Conservation (phyloP, 2,113 vertebrate genomes). For the Todiramphus chloris region DNA sequence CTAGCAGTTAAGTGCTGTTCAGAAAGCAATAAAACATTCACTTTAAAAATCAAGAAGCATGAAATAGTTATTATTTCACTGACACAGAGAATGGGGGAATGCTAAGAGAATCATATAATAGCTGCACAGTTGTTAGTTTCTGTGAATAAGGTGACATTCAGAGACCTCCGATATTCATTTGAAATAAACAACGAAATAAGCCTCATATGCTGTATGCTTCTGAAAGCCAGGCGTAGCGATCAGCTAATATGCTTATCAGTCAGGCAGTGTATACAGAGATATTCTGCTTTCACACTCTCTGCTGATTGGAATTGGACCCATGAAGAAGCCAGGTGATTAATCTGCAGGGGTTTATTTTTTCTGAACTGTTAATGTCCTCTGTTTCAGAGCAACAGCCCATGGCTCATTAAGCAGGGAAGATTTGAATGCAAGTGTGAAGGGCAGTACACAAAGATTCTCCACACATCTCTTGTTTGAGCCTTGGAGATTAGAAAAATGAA, state of each 20-base stretch:
- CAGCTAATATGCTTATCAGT: not conserved
- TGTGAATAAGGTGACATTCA: not conserved
- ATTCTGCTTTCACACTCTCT: not conserved
- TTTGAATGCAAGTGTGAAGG: conserved; percentile 48
- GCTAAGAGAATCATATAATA: not conserved
- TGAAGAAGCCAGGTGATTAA: conserved; percentile 54
- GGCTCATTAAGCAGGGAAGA: conserved; percentile 49
- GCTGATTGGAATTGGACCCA: not conserved
- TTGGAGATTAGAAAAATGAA: conserved; percentile 25
- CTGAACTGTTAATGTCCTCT: conserved; percentile 33
- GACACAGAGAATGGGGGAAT: not conserved
- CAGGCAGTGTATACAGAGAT: not conserved
- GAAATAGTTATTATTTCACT: not conserved
- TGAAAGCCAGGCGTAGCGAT: not conserved
- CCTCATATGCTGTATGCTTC: not conserved
- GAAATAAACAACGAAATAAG: not conserved
- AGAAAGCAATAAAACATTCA: not conserved
- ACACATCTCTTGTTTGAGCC: conserved; percentile 13
- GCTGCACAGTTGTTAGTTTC: not conserved
- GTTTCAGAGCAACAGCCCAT: conserved; percentile 28
- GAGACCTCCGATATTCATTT: not conserved
- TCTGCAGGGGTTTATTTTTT: conserved; percentile 33
- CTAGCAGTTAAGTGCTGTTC: not conserved
- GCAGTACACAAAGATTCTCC: conserved; percentile 50
- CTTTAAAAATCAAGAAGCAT: conserved; percentile 10